phyloP scores from a whole-genome alignment of 2,797 vertebrate genomes.

The Smutsia temminckii region DNA sequence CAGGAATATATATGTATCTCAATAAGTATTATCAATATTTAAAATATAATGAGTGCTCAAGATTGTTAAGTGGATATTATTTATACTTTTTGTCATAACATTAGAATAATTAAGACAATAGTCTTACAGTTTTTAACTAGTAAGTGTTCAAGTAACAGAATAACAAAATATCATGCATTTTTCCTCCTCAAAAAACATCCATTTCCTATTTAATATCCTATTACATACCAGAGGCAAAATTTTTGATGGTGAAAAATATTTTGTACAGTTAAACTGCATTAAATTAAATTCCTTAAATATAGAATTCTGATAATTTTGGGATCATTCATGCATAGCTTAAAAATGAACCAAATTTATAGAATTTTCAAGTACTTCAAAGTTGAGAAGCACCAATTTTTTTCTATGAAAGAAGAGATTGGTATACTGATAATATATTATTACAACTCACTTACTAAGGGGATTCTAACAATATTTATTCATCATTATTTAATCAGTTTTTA shows the following conservation, averaged over 20 bases:
- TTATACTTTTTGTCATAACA: neutral
- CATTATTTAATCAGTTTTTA: neutral
- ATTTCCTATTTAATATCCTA: neutral
- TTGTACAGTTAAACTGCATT: neutral
- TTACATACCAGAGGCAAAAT: neutral
- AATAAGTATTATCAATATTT: neutral
- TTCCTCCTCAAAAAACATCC: neutral
- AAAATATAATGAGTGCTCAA: neutral
- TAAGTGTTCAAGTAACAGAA: neutral
- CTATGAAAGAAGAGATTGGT: neutral
- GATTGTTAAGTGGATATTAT: neutral
- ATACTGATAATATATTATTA: neutral
- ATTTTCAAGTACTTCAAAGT: neutral
- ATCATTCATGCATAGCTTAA: neutral
- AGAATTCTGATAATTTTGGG: neutral
- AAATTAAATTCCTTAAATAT: neutral
- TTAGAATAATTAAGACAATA: neutral
- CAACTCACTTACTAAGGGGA: neutral
- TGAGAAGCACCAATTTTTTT: neutral
- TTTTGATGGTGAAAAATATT: neutral
- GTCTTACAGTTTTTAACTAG: neutral
- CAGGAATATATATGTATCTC: neutral
- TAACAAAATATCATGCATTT: neutral
- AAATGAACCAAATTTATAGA: neutral
- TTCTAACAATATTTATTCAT: neutral